Base-by-base conservation (phyloP, 2,113 vertebrate genomes). In the Ancistrus triradiatus region DNA sequence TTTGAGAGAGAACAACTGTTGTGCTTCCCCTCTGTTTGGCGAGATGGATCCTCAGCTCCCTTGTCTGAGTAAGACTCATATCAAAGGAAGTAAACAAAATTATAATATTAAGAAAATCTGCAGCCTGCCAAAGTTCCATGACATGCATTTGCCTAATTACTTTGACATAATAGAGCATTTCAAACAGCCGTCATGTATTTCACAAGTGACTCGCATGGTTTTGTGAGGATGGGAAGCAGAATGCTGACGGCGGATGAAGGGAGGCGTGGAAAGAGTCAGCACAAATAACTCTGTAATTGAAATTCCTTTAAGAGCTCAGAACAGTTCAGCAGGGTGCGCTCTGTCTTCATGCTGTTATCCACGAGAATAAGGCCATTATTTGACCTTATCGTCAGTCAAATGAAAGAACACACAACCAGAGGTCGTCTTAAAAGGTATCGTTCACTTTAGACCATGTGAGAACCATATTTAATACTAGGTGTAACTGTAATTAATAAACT, bases 81-180 rank as follows among this genome's bases (percentile, higher is more conserved):
- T 57, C 61, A 51, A 72, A 52, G 70, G 66, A 80, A 78, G 80
- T 77, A 79, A 85, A 83, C 78, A 78, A 53, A 78, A 72, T 78
- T 28, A 38, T 14, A 38, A 18, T 37, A 44, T 51, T 13, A 73
- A 77, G 71, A 74, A 66, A 52, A 50, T 53, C 22, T 31, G n/a
- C 44, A 18, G 37, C 49, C 25, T 40, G 40, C 46, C 31, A 70
- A 65, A 62, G 62, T 63, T 47, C 47, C 33, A 73, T 51, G 56
- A 63, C 51, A 62, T 59, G 49, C 48, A 64, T 62, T 55, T 27
- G 35, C 67, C 63, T 70, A 74, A 75, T 80, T 75, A 70, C 43
- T 74, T 73, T 53, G 69, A 81, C 69, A 80, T 74, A 18, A 74
- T 50, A 59, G 66, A 58, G 40, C 66, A 70, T 77, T 77, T 74